Conservation (phyloP, 2,888 invertebrate genomes). For the Ferrisia virgata region DNA sequence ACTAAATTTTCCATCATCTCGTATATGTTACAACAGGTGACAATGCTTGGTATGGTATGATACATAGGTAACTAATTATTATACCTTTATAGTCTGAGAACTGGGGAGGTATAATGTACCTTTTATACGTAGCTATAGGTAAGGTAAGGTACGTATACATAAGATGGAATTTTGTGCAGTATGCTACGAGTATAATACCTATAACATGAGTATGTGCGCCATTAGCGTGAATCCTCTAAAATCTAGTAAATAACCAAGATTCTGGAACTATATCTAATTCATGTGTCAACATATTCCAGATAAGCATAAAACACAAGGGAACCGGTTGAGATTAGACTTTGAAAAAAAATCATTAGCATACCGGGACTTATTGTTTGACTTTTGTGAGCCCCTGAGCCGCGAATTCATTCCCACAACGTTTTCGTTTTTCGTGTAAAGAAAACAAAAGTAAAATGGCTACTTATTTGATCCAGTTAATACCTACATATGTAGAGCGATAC, state of each 20-base stretch:
- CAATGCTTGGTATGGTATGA: too few species aligned
- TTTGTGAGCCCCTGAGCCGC: background rate
- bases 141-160: too few species aligned
- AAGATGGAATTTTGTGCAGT: background rate
- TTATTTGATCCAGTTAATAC: too few species aligned
- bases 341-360: constrained; percentile 33
- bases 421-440: background rate
- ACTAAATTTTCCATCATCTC: background rate
- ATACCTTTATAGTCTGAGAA: background rate
- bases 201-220: too few species aligned
- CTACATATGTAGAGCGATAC: too few species aligned
- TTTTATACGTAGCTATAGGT: too few species aligned
- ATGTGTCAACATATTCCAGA: constrained; percentile 33
- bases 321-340: constrained; percentile 24
- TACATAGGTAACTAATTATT: too few species aligned
- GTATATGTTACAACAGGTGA: background rate
- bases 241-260: background rate
- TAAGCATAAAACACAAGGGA: constrained; percentile 20
- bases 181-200: background rate
- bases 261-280: constrained; percentile 19
- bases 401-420: background rate
- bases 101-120: background rate
- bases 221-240: constrained; percentile 17
- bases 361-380: constrained; percentile 19
- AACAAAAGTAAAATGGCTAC: background rate